phyloP scores from a whole-genome alignment of 1,140 invertebrate genomes.

The Drosophila nigromelanica region DNA sequence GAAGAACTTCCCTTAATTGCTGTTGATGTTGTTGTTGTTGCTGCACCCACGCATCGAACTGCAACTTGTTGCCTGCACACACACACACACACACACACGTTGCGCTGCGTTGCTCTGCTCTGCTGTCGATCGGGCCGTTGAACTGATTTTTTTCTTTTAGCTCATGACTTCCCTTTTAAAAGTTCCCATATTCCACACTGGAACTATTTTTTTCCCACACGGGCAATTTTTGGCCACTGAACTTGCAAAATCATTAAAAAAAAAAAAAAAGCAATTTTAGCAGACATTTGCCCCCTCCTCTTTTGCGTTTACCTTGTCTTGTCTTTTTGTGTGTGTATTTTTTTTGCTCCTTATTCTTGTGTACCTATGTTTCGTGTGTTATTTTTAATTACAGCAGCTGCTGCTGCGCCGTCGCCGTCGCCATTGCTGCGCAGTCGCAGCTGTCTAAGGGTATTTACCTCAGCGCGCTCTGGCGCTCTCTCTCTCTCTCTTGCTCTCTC shows the following conservation, averaged over 20 bases:
- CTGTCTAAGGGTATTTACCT: conserved; percentile 63
- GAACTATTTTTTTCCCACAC: conserved; percentile 31
- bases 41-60: conserved; percentile 14
- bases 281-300: no score
- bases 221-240: conserved; percentile 52
- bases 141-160: conserved; percentile 12
- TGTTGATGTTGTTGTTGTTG: not conserved
- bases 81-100: conserved; percentile 4
- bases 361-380: conserved; percentile 35
- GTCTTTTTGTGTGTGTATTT: conserved; percentile 19
- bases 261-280: conserved; percentile 7
- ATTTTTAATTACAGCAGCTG: conserved; percentile 77
- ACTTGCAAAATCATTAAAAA: conserved; percentile 39
- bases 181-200: conserved; percentile 20
- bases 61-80: conserved; percentile 36
- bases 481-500: conserved; percentile 10
- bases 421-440: conserved; percentile 68
- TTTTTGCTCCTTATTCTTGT: conserved; percentile 32
- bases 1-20: not conserved
- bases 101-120: not conserved
- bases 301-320: conserved; percentile 1
- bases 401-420: conserved; percentile 34
- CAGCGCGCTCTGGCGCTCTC: conserved; percentile 20
- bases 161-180: not conserved
- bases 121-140: conserved; percentile 31